phyloP scores from a whole-genome alignment of 92 coral and sea anemone genomes.

The Palythoa grandis region DNA sequence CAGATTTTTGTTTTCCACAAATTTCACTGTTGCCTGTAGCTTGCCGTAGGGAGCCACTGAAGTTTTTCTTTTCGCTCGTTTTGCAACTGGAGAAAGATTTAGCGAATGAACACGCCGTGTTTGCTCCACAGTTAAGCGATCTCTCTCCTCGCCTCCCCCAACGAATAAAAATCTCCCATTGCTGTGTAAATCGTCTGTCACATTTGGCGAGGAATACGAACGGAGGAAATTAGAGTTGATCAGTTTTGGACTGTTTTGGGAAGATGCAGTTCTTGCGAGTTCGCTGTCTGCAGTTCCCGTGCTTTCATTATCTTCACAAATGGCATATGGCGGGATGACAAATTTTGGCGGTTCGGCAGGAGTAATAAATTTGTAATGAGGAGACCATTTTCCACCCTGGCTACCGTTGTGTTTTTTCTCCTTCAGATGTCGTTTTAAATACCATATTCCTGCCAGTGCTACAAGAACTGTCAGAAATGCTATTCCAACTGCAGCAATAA shows the following conservation, averaged over 20 bases:
- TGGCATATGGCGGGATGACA: conserved; percentile 76
- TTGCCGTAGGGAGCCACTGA: conserved; percentile 85
- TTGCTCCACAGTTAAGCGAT: background rate
- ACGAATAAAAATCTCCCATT: conserved; percentile 18
- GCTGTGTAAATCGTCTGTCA: conserved; percentile 2
- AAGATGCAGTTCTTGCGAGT: conserved; percentile 5
- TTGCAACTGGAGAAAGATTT: conserved; percentile 39
- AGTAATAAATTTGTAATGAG: conserved; percentile 64
- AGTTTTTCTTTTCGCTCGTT: conserved; percentile 44
- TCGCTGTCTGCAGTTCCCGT: conserved; percentile 59
- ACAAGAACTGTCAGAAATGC: conserved; percentile 46
- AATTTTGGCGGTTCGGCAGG: conserved; percentile 75
- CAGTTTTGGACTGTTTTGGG: conserved; percentile 32
- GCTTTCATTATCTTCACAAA: conserved; percentile 59
- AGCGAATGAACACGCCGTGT: conserved; percentile 11
- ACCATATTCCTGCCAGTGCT: conserved; percentile 51
- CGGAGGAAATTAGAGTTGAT: conserved; percentile 15
- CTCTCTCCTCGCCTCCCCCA: background rate
- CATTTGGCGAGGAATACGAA: conserved; percentile 11
- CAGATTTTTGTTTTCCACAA: conserved; percentile 64
- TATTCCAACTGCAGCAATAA: conserved; percentile 28
- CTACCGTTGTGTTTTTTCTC: background rate
- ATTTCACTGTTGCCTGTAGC: conserved; percentile 74
- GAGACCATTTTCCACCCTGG: background rate
- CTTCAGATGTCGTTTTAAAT: conserved; percentile 42